phyloP scores from a whole-genome alignment of 2,113 vertebrate species.

The Mellivora capensis region DNA sequence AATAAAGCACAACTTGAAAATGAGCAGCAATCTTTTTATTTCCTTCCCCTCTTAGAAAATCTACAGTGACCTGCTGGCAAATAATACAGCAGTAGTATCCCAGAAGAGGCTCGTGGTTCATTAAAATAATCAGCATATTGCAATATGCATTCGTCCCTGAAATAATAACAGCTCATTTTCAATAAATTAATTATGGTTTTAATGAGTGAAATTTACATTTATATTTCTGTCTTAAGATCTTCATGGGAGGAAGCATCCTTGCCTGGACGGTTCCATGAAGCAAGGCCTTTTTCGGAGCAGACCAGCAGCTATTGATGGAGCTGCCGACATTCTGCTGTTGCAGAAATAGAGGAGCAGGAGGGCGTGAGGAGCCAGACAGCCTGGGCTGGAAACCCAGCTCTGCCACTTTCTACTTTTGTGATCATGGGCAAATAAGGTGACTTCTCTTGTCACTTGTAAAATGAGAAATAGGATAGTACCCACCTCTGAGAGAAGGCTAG shows the following conservation, averaged over 20 bases:
- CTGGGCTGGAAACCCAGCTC: background rate
- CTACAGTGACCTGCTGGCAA: conserved; percentile 74
- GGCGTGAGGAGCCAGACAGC: background rate
- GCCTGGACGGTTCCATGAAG: background rate
- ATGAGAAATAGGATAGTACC: background rate
- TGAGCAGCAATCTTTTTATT: conserved; percentile 59
- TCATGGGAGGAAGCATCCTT: conserved; percentile 30
- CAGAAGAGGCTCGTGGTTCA: conserved; percentile 71
- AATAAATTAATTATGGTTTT: conserved; percentile 77
- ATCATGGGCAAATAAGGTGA: background rate
- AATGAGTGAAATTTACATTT: conserved; percentile 76
- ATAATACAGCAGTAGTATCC: conserved; percentile 61
- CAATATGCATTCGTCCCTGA: conserved; percentile 72
- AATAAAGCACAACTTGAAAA: conserved; percentile 68
- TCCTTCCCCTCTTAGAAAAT: conserved; percentile 62
- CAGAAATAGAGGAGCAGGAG: background rate
- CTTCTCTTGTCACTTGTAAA: background rate
- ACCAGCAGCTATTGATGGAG: background rate
- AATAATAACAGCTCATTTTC: conserved; percentile 75
- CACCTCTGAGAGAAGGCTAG: background rate
- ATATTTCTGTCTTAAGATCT: conserved; percentile 68
- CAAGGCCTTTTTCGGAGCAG: background rate
- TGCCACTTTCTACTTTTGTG: background rate
- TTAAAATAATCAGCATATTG: conserved; percentile 79
- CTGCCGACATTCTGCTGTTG: background rate